Evolutionary conservation across 2,888 invertebrate genomes (phyloP).

Genomic region (Drosophila pseudotakahashii): DNA sequence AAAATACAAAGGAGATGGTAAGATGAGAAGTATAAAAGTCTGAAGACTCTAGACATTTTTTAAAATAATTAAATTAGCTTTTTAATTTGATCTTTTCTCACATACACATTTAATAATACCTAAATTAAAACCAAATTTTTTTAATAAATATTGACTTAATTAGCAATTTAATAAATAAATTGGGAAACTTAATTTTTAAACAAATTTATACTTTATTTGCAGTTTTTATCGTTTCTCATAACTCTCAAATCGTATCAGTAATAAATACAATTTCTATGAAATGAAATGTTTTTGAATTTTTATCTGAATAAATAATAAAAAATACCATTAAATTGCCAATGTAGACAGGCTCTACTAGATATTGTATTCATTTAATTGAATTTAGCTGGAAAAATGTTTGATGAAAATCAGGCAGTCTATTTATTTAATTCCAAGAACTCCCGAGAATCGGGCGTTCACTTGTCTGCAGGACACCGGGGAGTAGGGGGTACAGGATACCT

Average conservation of each 20-base stretch:
- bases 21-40: no score
- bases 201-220: no score
- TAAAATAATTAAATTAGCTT: not conserved
- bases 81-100: not conserved
- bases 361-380: not conserved
- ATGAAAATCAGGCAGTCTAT: conserved; percentile 1
- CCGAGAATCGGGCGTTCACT: conserved; percentile 12
- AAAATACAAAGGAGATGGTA: conserved; percentile 12
- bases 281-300: not conserved
- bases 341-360: not conserved
- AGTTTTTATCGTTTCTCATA: not conserved
- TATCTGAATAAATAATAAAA: not conserved
- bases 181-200: no score
- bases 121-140: no score
- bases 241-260: not conserved
- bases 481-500: not conserved
- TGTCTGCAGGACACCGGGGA: conserved; percentile 6
- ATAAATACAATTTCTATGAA: not conserved
- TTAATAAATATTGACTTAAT: no score
- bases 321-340: not conserved
- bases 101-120: no score
- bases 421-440: not conserved
- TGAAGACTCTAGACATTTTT: not conserved
- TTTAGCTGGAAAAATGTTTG: conserved; percentile 1
- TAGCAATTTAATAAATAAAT: not conserved